Base-by-base conservation (phyloP, 2,888 invertebrate species). In the Drosophila aldrichi region DNA sequence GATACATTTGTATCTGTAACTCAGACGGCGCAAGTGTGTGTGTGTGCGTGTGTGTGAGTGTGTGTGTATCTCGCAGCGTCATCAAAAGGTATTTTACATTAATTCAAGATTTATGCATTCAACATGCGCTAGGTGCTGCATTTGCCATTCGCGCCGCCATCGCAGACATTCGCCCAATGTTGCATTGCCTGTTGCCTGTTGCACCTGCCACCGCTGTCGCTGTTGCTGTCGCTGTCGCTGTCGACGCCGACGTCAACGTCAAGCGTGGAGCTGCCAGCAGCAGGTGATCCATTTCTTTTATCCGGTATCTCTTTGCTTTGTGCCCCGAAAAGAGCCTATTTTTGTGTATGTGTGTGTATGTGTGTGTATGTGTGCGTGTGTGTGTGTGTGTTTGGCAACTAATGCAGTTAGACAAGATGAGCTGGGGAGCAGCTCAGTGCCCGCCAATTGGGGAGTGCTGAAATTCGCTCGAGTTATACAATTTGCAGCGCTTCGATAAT, bases 81-180 rank as follows among this genome's bases (percentile, higher is more conserved):
- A 91, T 87, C 87, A 90, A 88, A 90, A 85, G 85, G 82, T 88
- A 81, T 89, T 90, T 91, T 88, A 77, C 88, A 88, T 91, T 90
- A 89, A 90, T 91, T 90, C 88, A 89, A 88, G 89, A 91, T 91
- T 91, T 91, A 89, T 91, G 84, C 84, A 88, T 85, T 79, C 86
- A 82, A 74, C 86, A 88, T 77, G 69, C 82, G 70, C 41, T 79
- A 87, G 89, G 85, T 84, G 88, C 85, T 78, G 85, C 88, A 80
- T 78, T 77, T 89, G 71, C 78, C 82, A 85, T 84, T 89, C 65
- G 75, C 82, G 78, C 67, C 80, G 71, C 77, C 76, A 70, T 66
- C 63, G 49, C 51, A 56, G 67, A 60, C 69, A 29, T 25, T 55
- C 66, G 55, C 70, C 60, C 60, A 69, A 67, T 55, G 67, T 22